Base-by-base conservation (phyloP, 2,113 vertebrate genomes). In the Chaetodon trifascialis region DNA sequence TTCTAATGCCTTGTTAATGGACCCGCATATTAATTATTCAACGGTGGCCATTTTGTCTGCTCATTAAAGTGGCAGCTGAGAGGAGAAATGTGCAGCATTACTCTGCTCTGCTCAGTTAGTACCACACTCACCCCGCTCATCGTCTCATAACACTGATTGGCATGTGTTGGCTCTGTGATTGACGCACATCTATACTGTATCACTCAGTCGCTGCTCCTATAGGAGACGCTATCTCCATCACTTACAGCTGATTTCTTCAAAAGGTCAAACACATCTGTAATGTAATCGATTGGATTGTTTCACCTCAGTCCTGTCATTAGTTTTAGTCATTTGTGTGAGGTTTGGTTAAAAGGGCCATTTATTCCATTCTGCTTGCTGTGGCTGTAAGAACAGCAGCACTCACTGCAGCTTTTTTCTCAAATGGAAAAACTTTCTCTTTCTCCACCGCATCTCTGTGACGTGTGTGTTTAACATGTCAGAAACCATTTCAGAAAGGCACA, bases 1-100 rank as follows among this genome's bases (percentile, higher is more conserved):
- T 95, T 95, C 93, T 95, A 95, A 95, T 95, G 94, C 92, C 91
- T 94, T 93, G 93, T 95, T 96, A 96, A 96, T 96, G 95, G 95
- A 91, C 94, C 92, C 87, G 59, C 86, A 90, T 94, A 96, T 96
- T 96, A 95, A 95, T 96, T 95, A 96, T 96, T 96, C 93, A 96
- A 79, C 69, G 38, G 91, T 91, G 94, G 93, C 93, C 93, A 94
- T 96, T 95, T 96, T 96, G 95, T 93, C 92, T 94, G 91, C 93
- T 93, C 92, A 92, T 95, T 95, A 95, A 95, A 94, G 91, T 95
- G 93, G 93, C 93, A 94, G 93, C 92, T 85, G 80, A 88, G 90
- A 93, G 91, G 88, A 94, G 93, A 94, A 92, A 93, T 94, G 89
- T 91, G 89, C 89, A 84, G 90, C 89, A 85, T 90, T 93, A 92